These are phyloP conservation scores for Abrostola triplasia DNA, from an alignment of 2,888 invertebrate species.

Conservation along the genomic window DNA sequence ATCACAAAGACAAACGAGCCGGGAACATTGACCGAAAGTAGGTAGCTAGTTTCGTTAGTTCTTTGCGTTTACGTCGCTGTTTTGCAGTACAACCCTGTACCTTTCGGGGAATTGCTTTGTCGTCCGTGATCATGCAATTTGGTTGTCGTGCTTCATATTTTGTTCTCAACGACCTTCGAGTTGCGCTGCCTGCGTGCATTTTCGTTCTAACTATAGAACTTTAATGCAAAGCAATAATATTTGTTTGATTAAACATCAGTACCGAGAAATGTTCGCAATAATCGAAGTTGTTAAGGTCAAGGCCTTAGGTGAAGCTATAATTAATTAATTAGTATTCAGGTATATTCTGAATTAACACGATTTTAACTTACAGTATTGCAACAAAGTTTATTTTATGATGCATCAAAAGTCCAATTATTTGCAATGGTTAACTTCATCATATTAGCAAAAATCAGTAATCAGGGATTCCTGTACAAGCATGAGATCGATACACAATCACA, in stretches of 20 bases:
- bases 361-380: neutral
- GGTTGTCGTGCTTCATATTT: constrained; percentile 35
- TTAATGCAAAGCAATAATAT: constrained; percentile 35
- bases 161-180: constrained; percentile 32
- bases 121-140: constrained; percentile 50
- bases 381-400: too few species aligned
- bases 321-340: neutral
- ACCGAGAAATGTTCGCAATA: constrained; percentile 5
- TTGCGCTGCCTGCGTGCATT: constrained; percentile 30
- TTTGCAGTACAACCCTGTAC: constrained; percentile 50
- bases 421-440: too few species aligned
- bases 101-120: constrained; percentile 54
- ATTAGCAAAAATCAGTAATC: neutral
- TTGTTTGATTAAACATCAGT: constrained; percentile 8
- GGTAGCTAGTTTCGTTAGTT: constrained; percentile 57
- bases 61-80: constrained; percentile 49
- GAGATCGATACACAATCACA: constrained; percentile 21
- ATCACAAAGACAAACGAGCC: constrained; percentile 67
- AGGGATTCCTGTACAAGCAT: constrained; percentile 7
- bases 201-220: constrained; percentile 14
- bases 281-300: constrained; percentile 8
- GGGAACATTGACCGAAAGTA: constrained; percentile 66
- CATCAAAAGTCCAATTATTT: too few species aligned
- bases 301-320: neutral
- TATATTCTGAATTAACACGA: neutral